These are phyloP conservation scores for Drosophila fulvimacula DNA, from an alignment of 2,888 invertebrate species.

Conservation along the genomic window DNA sequence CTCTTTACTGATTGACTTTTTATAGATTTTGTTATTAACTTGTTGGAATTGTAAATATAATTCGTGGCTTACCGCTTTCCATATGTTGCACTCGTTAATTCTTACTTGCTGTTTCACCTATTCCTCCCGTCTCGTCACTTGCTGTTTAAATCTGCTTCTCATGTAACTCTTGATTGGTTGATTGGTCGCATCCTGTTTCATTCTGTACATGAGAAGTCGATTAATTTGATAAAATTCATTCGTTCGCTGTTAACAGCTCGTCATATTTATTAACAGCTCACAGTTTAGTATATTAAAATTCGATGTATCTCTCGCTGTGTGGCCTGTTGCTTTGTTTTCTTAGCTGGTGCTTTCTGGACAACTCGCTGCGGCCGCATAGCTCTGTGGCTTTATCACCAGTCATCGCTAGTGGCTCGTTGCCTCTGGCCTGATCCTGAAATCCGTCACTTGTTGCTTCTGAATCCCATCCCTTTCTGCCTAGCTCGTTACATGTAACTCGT, in stretches of 20 bases:
- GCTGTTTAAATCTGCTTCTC: no score
- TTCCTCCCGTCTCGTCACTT: no score
- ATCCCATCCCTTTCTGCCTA: neutral
- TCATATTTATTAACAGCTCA: neutral
- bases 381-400: no score
- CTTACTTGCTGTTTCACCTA: no score
- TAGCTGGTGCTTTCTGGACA: neutral
- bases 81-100: no score
- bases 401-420: neutral
- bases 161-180: no score
- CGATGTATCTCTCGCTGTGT: neutral
- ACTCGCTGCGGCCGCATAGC: no score
- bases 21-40: no score
- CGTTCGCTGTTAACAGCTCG: neutral
- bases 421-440: neutral
- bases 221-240: neutral
- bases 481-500: neutral
- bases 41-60: no score
- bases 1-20: neutral
- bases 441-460: neutral
- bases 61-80: no score
- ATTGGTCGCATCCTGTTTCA: neutral
- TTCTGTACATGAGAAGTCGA: neutral
- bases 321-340: neutral
- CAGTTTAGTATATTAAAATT: neutral